Evolutionary conservation across 2,797 vertebrate genomes (phyloP).

Genomic region (Enteromius anoplus): DNA sequence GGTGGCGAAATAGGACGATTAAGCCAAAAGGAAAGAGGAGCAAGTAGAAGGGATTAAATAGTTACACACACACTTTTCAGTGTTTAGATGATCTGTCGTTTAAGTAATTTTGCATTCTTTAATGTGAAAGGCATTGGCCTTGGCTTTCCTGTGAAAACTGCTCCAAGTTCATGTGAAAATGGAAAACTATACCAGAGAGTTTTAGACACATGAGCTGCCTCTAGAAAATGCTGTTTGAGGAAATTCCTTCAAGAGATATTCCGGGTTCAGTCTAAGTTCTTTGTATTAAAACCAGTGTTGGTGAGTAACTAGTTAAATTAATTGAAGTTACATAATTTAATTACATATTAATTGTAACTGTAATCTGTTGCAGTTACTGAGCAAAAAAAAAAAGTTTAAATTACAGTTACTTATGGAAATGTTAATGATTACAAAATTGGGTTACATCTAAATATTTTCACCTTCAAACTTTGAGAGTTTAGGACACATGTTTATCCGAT

Average conservation of each 20-base stretch:
- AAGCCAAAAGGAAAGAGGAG: slow-evolving; percentile 59
- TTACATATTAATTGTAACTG: neutral
- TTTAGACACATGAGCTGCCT: slow-evolving; percentile 5
- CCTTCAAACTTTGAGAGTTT: neutral
- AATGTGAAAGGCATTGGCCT: slow-evolving; percentile 16
- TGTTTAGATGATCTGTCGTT: slow-evolving; percentile 8
- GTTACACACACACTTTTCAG: neutral
- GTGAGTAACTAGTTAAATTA: neutral
- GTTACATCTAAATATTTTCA: neutral
- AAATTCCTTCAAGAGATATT: neutral
- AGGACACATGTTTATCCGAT: too few species aligned
- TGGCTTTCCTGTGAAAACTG: slow-evolving; percentile 20
- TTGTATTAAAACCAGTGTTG: neutral
- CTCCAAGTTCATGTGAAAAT: slow-evolving; percentile 9
- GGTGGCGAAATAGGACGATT: slow-evolving; percentile 82
- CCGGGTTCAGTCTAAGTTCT: neutral
- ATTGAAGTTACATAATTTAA: neutral
- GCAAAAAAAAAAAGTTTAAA: neutral
- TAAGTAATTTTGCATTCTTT: slow-evolving; percentile 24
- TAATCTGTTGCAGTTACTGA: neutral
- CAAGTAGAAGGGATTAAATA: neutral
- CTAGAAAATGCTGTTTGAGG: neutral
- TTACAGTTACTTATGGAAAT: neutral
- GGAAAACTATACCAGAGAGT: neutral
- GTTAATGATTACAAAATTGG: neutral